Conservation (phyloP, 2,113 vertebrate genomes). For the Leptodactylus fuscus region DNA sequence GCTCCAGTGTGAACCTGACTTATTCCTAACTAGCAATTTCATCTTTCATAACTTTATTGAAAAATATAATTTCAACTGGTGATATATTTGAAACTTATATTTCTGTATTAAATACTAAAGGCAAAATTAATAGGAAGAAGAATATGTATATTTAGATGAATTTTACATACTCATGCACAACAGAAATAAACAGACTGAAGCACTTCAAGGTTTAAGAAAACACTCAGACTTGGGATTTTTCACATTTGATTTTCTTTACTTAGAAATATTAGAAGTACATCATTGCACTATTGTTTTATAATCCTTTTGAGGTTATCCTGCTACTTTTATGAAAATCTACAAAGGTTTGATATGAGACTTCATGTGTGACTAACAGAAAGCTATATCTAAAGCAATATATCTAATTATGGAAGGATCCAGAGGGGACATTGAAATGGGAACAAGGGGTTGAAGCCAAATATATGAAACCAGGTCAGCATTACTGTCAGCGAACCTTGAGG, state of each 20-base stretch:
- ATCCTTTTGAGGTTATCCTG: neutral
- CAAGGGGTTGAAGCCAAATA: neutral
- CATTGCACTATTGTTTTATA: neutral
- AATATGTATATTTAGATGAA: no score
- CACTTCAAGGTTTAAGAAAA: no score
- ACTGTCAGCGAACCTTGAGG: constrained; percentile 1
- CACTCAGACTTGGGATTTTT: neutral
- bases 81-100: no score
- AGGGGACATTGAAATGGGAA: neutral
- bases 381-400: neutral
- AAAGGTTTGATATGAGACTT: neutral
- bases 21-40: no score
- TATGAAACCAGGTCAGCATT: constrained; percentile 6
- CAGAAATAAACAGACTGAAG: neutral
- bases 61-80: no score
- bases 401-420: neutral
- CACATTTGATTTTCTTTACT: neutral
- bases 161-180: no score
- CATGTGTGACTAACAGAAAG: neutral
- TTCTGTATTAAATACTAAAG: neutral
- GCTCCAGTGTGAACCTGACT: no score
- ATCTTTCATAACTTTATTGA: no score
- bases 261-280: neutral
- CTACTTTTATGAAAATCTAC: neutral
- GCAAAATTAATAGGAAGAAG: no score